Conservation (phyloP, 2,113 vertebrate genomes). For the Sebastes schlegelii region DNA sequence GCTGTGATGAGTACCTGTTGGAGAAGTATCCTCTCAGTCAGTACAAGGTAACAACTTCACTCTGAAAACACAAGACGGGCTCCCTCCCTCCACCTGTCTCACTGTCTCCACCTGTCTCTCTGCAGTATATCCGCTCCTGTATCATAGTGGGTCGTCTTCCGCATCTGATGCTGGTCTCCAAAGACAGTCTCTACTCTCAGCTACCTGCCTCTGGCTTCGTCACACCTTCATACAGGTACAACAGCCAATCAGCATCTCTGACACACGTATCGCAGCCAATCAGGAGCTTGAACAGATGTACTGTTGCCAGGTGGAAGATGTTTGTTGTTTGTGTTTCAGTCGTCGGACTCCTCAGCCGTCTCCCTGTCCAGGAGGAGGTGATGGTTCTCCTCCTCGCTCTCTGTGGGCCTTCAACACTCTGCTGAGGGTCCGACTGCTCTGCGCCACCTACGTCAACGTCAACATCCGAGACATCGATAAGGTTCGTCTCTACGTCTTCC, state of each 20-base stretch:
- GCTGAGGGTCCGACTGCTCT: conserved; percentile 83
- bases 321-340: conserved; percentile 57
- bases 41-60: conserved; percentile 81
- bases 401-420: conserved; percentile 86
- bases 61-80: background rate
- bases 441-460: conserved; percentile 88
- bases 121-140: conserved; percentile 85
- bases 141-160: conserved; percentile 84
- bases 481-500: conserved; percentile 47
- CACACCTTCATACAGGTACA: conserved; percentile 84
- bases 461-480: conserved; percentile 89
- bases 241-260: background rate
- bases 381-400: conserved; percentile 73
- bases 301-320: background rate
- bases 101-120: background rate
- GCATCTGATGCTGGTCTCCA: conserved; percentile 88
- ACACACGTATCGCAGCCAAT: background rate
- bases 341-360: conserved; percentile 85
- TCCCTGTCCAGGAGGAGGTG: conserved; percentile 80
- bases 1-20: conserved; percentile 87
- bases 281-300: background rate
- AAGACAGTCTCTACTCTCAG: conserved; percentile 86
- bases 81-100: background rate
- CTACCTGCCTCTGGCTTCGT: conserved; percentile 84
- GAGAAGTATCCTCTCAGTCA: conserved; percentile 87